phyloP scores from a whole-genome alignment of 2,888 invertebrate genomes.

The Pilophorus perplexus region DNA sequence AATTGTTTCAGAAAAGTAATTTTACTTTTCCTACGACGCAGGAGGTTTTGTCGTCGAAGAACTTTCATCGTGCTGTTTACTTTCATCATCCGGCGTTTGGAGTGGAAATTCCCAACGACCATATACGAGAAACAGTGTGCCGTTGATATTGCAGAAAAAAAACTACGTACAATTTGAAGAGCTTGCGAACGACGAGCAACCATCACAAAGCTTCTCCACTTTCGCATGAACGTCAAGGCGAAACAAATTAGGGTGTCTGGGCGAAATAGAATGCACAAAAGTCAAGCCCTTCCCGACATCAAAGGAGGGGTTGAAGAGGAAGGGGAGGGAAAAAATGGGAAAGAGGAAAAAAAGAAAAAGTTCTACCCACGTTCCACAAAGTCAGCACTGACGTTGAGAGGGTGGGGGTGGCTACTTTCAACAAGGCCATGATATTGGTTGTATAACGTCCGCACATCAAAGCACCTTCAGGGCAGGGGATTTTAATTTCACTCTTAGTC shows the following conservation, averaged over 20 bases:
- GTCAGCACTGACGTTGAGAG: slow-evolving; percentile 1
- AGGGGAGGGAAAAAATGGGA: neutral
- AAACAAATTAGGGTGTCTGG: slow-evolving; percentile 23
- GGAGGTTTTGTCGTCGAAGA: too few relatives aligned
- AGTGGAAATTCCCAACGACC: too few relatives aligned
- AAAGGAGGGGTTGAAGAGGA: slow-evolving; percentile 2
- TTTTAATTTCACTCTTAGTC: slow-evolving; percentile 23
- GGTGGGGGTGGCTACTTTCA: slow-evolving; percentile 17
- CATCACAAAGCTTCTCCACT: too few relatives aligned
- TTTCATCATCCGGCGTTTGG: too few relatives aligned
- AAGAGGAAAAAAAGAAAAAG: neutral
- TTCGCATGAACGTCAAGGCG: too few relatives aligned
- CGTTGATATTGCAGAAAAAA: too few relatives aligned
- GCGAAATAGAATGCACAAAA: slow-evolving; percentile 9
- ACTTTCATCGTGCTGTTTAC: too few relatives aligned
- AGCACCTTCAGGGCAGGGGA: slow-evolving; percentile 14
- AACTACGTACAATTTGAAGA: too few relatives aligned
- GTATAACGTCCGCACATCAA: slow-evolving; percentile 31
- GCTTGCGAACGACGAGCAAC: too few relatives aligned
- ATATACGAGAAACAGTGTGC: too few relatives aligned
- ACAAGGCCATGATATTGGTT: slow-evolving; percentile 18
- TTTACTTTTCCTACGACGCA: too few relatives aligned
- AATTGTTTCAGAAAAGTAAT: too few relatives aligned
- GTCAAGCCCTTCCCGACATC: slow-evolving; percentile 4
- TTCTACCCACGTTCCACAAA: slow-evolving; percentile 4